These are phyloP conservation scores for Lophius americanus DNA, from an alignment of 2,797 vertebrate species.

Conservation along the genomic window DNA sequence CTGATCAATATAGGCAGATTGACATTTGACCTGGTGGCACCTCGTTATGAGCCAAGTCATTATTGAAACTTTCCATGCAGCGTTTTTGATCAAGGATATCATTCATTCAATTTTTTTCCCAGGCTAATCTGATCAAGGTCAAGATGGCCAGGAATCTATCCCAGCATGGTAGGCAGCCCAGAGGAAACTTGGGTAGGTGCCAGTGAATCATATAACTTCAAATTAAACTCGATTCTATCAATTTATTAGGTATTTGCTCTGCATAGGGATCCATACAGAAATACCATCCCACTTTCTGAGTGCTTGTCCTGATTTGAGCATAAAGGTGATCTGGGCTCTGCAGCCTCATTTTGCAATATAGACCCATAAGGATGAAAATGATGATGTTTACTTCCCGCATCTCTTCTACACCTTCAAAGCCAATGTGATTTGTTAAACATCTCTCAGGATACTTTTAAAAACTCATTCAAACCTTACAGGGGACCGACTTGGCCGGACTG, in stretches of 20 bases:
- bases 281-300: not conserved
- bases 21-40: not conserved
- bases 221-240: slow-evolving; percentile 3
- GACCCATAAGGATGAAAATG: not conserved
- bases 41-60: not conserved
- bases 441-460: not conserved
- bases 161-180: slow-evolving; percentile 10
- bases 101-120: not conserved
- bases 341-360: not conserved
- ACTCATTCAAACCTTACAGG: not conserved
- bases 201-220: not conserved
- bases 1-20: not conserved
- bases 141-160: not conserved
- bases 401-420: not conserved
- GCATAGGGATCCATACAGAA: not conserved
- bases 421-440: not conserved
- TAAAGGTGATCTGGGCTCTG: not conserved
- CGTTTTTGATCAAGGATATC: not conserved
- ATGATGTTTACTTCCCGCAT: no score
- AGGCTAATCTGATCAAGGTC: slow-evolving; percentile 10
- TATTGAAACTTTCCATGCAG: not conserved
- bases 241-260: not conserved
- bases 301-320: not conserved
- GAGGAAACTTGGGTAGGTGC: slow-evolving; percentile 17
- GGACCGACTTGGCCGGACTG: slow-evolving; percentile 1